phyloP scores from a whole-genome alignment of 2,797 vertebrate genomes.

The Staurois parvus region DNA sequence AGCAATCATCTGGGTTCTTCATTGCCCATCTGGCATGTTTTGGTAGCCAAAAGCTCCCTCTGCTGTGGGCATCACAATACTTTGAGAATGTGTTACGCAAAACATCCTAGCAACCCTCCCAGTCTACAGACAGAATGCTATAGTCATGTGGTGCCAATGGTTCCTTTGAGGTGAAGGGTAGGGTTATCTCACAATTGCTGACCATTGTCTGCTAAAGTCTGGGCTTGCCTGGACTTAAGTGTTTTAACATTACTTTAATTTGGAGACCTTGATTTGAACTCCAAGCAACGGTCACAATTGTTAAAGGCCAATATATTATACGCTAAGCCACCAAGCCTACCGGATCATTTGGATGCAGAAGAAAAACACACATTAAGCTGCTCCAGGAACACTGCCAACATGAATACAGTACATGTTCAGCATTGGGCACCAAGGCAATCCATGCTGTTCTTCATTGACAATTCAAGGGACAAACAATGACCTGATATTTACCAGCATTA shows the following conservation, averaged over 20 bases:
- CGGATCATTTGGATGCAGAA: conserved; percentile 66
- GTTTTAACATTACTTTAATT: conserved; percentile 42
- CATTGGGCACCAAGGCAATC: conserved; percentile 43
- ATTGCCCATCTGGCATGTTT: conserved; percentile 52
- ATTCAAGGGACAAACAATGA: conserved; percentile 37
- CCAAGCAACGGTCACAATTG: conserved; percentile 39
- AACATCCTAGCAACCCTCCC: conserved; percentile 53
- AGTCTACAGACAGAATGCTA: conserved; percentile 40
- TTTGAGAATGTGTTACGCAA: conserved; percentile 33
- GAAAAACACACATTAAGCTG: conserved; percentile 65
- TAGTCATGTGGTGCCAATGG: conserved; percentile 36
- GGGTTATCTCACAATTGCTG: not conserved
- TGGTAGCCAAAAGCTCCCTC: conserved; percentile 51
- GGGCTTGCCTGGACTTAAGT: conserved; percentile 40
- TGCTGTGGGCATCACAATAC: conserved; percentile 36
- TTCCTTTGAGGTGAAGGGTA: conserved; percentile 32
- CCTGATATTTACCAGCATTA: conserved; percentile 41
- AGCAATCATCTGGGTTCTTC: conserved; percentile 39
- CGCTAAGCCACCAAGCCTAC: conserved; percentile 64
- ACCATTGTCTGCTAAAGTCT: not conserved
- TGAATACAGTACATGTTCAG: conserved; percentile 26
- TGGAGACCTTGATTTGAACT: conserved; percentile 66
- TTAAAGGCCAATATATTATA: conserved; percentile 65
- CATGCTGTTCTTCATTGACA: conserved; percentile 53
- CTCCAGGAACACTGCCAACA: conserved; percentile 66